Conservation (phyloP, 1,140 invertebrate species). For the Drosophila biarmipes region DNA sequence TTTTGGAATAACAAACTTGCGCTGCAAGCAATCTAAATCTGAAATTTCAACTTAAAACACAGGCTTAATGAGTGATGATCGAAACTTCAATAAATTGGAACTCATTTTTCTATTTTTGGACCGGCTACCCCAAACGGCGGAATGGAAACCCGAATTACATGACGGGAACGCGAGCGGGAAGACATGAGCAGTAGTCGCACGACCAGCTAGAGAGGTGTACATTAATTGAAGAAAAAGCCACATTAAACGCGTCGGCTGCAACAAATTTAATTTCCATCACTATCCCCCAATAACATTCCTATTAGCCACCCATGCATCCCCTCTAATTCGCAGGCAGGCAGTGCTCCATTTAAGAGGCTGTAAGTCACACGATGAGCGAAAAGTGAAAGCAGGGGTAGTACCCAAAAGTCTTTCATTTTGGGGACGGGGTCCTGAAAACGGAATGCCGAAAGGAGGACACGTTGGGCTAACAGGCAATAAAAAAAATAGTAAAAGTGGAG, state of each 20-base stretch:
- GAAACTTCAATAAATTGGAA: too few species aligned
- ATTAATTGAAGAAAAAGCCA: conserved; percentile 61
- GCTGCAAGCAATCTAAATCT: too few species aligned
- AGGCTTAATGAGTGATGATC: too few species aligned
- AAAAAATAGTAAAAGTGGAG: conserved; percentile 50
- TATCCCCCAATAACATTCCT: not conserved
- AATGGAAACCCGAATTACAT: conserved; percentile 80
- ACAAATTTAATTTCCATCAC: conserved; percentile 74
- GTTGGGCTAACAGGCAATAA: conserved; percentile 79
- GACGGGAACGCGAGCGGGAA: conserved; percentile 57
- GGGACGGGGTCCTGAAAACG: too few species aligned
- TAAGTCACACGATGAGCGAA: conserved; percentile 80
- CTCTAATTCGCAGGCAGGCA: conserved; percentile 16
- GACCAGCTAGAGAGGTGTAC: conserved; percentile 55
- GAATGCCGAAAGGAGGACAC: conserved; percentile 42
- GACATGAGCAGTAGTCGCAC: conserved; percentile 17
- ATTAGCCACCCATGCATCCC: conserved; percentile 19
- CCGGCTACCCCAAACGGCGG: too few species aligned
- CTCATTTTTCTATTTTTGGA: too few species aligned
- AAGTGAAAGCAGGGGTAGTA: conserved; percentile 70
- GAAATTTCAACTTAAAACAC: too few species aligned
- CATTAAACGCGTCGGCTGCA: conserved; percentile 80
- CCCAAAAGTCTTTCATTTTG: conserved; percentile 61
- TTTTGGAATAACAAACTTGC: too few species aligned
- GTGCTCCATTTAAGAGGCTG: conserved; percentile 83